phyloP scores from a whole-genome alignment of 2,888 invertebrate genomes.

The Hypomecis atomaria region DNA sequence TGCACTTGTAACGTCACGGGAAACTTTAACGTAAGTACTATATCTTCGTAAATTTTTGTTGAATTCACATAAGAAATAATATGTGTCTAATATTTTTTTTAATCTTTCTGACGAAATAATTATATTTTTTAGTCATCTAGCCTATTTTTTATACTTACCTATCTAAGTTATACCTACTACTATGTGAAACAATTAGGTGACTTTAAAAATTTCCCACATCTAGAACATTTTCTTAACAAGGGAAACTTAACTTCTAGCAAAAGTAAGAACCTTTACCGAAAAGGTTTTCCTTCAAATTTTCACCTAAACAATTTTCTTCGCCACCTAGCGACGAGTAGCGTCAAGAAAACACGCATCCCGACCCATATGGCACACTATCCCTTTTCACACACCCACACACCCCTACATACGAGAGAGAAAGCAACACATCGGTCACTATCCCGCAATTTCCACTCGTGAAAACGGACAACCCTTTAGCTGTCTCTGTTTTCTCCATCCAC shows the following conservation, averaged over 20 bases:
- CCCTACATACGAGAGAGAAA: slow-evolving; percentile 79
- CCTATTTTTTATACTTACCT: no score
- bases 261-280: slow-evolving; percentile 23
- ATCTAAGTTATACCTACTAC: no score
- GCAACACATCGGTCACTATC: slow-evolving; percentile 71
- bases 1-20: no score
- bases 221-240: not conserved
- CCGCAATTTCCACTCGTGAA: slow-evolving; percentile 72
- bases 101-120: no score
- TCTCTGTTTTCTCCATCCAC: slow-evolving; percentile 73
- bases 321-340: slow-evolving; percentile 81
- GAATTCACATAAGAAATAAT: no score
- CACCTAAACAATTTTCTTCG: slow-evolving; percentile 56
- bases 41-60: no score
- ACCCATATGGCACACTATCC: slow-evolving; percentile 61
- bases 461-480: slow-evolving; percentile 76
- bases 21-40: no score
- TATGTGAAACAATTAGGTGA: no score
- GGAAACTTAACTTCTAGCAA: not conserved
- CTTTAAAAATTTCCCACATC: no score
- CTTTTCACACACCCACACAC: slow-evolving; percentile 73
- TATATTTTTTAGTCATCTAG: no score
- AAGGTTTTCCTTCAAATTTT: slow-evolving; percentile 37
- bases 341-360: slow-evolving; percentile 59
- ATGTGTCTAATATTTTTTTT: no score